These are phyloP conservation scores for Ascidia mentula DNA, from an alignment of 23 tunicate genomes.

Conservation along the genomic window DNA sequence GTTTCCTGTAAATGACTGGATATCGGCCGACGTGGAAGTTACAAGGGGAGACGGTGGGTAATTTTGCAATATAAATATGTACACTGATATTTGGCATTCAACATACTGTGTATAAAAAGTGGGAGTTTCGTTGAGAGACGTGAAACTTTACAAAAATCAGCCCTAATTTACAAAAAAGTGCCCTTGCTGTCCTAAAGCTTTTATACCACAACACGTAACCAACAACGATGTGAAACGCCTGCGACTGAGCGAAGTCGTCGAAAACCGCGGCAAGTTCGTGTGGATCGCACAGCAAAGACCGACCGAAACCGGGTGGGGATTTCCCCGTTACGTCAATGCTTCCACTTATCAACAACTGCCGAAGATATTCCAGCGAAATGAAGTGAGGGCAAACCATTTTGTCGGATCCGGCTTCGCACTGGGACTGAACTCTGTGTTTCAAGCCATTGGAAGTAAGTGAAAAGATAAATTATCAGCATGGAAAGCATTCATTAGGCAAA, in stretches of 20 bases:
- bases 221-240: not conserved
- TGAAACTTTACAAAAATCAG: no score
- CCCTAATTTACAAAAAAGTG: no score
- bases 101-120: no score
- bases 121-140: no score
- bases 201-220: not conserved
- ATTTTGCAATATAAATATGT: not conserved
- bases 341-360: not conserved
- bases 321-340: constrained; percentile 3
- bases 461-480: not conserved
- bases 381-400: not conserved
- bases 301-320: not conserved
- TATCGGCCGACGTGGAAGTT: not conserved
- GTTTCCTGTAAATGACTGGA: not conserved
- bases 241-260: not conserved
- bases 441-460: not conserved
- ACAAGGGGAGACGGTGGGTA: not conserved
- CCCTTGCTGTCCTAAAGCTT: not conserved
- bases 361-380: not conserved
- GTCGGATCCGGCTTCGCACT: not conserved
- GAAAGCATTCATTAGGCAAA: no score
- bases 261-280: not conserved
- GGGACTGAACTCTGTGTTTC: not conserved
- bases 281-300: not conserved
- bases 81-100: no score